Evolutionary conservation across 2,888 invertebrate species (phyloP).

Genomic region (Drosophila putrida): DNA sequence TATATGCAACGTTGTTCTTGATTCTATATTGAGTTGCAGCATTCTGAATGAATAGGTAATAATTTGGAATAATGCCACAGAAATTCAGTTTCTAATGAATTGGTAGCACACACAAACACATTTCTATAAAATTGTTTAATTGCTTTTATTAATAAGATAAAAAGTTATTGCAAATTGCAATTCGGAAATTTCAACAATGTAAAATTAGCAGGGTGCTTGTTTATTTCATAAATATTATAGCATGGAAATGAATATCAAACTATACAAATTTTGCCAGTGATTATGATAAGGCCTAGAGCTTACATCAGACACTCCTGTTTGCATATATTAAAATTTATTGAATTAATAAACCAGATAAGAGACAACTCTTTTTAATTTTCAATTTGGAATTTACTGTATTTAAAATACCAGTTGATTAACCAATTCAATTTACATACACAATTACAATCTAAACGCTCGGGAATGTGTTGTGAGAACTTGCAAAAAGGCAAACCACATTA

Average conservation of each 20-base stretch:
- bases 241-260: background rate
- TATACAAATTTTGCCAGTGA: slow-evolving; percentile 15
- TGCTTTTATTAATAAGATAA: background rate
- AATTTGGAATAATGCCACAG: background rate
- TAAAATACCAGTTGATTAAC: slow-evolving; percentile 72
- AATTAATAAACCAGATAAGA: slow-evolving; percentile 1
- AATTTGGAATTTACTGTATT: slow-evolving; percentile 59
- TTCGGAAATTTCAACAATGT: background rate
- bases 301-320: slow-evolving; percentile 33
- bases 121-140: background rate
- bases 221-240: slow-evolving; percentile 15
- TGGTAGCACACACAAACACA: background rate
- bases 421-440: slow-evolving; percentile 59
- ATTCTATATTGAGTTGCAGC: background rate
- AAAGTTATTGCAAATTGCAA: slow-evolving; percentile 1
- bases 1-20: background rate
- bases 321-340: slow-evolving; percentile 20
- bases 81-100: background rate
- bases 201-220: background rate
- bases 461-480: slow-evolving; percentile 23
- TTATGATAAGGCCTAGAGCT: slow-evolving; percentile 17
- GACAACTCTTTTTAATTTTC: slow-evolving; percentile 2
- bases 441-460: slow-evolving; percentile 34
- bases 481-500: slow-evolving; percentile 47
- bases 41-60: background rate